Evolutionary conservation across 37 sponge, comb jelly and placozoan species (phyloP).

Genomic region (Theonella swinhoei): DNA sequence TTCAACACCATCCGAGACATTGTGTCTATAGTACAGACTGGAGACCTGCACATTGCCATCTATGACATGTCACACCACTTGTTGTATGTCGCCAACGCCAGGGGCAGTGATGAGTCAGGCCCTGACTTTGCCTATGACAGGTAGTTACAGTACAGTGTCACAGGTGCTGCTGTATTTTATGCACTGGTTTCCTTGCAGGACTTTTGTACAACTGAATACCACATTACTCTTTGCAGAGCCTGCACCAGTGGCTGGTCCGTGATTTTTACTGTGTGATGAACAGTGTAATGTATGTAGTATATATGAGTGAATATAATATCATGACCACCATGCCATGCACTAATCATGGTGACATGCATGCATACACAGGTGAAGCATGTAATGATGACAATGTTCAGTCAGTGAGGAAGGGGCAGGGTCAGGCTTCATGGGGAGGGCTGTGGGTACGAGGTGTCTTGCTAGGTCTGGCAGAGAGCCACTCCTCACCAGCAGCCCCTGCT

Average conservation of each 20-base stretch:
- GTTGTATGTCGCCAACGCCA: slow-evolving; percentile 78
- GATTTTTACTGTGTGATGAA: neutral
- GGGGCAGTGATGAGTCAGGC: slow-evolving; percentile 68
- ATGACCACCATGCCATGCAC: no score
- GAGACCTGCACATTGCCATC: slow-evolving; percentile 85
- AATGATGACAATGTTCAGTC: no score
- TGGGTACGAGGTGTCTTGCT: neutral
- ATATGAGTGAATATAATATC: no score
- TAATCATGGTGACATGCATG: neutral
- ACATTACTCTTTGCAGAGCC: slow-evolving; percentile 46
- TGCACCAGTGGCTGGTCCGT: slow-evolving; percentile 27
- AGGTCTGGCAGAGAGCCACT: neutral
- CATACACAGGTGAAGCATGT: neutral
- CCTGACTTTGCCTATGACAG: slow-evolving; percentile 83
- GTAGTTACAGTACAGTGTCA: slow-evolving; percentile 19
- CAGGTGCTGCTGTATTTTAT: neutral
- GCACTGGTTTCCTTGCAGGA: slow-evolving; percentile 8
- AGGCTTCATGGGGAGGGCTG: no score
- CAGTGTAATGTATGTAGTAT: neutral
- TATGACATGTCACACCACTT: slow-evolving; percentile 66
- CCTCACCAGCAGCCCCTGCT: neutral
- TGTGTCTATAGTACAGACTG: slow-evolving; percentile 85
- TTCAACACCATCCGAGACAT: slow-evolving; percentile 71
- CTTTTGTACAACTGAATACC: slow-evolving; percentile 67
- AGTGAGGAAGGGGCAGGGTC: no score